These are phyloP conservation scores for Platichthys stellatus DNA, from an alignment of 2,113 vertebrate genomes.

Conservation along the genomic window DNA sequence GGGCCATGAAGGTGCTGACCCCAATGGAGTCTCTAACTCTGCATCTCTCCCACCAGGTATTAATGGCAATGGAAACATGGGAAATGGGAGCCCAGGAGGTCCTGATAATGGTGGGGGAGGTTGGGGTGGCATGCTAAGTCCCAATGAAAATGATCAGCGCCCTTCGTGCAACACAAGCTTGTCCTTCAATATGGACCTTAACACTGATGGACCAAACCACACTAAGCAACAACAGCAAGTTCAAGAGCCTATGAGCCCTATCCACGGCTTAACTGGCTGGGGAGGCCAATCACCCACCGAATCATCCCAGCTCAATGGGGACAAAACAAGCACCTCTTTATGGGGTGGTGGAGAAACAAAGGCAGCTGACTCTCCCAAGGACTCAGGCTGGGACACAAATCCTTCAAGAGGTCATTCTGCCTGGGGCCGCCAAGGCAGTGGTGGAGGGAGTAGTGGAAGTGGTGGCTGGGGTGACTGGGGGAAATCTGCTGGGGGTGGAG, in stretches of 20 bases:
- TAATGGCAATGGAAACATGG: slow-evolving; percentile 84
- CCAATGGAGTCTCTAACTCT: slow-evolving; percentile 66
- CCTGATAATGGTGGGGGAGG: slow-evolving; percentile 81
- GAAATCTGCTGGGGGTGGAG: slow-evolving; percentile 79
- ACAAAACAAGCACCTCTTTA: slow-evolving; percentile 85
- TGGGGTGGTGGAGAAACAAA: slow-evolving; percentile 91
- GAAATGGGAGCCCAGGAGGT: slow-evolving; percentile 86
- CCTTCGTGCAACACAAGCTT: slow-evolving; percentile 89
- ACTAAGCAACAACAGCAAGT: slow-evolving; percentile 84
- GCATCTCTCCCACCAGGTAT: slow-evolving; percentile 86
- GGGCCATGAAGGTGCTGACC: slow-evolving; percentile 89
- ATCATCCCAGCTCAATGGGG: slow-evolving; percentile 80
- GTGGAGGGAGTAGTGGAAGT: slow-evolving; percentile 83
- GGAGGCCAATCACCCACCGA: slow-evolving; percentile 93
- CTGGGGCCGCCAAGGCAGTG: slow-evolving; percentile 87
- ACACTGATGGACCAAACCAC: slow-evolving; percentile 97
- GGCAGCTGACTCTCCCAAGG: slow-evolving; percentile 77
- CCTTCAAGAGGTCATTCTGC: slow-evolving; percentile 86
- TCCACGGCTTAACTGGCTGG: slow-evolving; percentile 94
- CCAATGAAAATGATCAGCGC: slow-evolving; percentile 92
- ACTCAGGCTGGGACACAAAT: slow-evolving; percentile 89
- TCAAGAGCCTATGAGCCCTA: slow-evolving; percentile 87
- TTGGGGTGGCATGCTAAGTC: slow-evolving; percentile 92
- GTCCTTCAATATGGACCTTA: slow-evolving; percentile 97
- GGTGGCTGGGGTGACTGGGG: slow-evolving; percentile 88